Percentiles rank a stretch among this genome's conserved stretches.
Evolutionary conservation across 2,888 invertebrate genomes (phyloP).

Genomic region (Holacanthella duospinosa): DNA sequence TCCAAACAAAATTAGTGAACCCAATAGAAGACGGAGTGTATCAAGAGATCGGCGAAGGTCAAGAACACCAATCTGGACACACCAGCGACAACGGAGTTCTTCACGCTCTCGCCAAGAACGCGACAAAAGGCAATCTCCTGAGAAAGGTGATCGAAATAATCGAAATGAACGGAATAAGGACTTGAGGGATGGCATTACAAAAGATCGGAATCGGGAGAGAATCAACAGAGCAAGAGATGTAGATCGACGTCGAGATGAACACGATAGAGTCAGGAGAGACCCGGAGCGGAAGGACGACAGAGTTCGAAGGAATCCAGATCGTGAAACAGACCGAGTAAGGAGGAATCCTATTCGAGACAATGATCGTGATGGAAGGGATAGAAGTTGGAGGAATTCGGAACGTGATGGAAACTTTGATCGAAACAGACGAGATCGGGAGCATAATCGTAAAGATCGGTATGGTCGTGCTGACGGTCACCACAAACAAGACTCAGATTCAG

Average conservation of each 20-base stretch:
- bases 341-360: constrained; percentile 11
- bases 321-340: constrained; percentile 14
- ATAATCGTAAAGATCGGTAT: constrained; percentile 8
- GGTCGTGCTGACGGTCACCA: constrained; percentile 6
- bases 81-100: neutral
- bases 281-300: constrained; percentile 40
- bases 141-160: neutral
- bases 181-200: neutral
- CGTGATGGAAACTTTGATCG: constrained; percentile 40
- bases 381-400: constrained; percentile 17
- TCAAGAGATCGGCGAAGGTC: neutral
- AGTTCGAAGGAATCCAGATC: constrained; percentile 4
- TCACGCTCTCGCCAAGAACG: neutral
- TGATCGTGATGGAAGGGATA: constrained; percentile 40
- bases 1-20: neutral
- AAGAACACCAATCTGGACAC: neutral
- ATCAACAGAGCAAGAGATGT: constrained; percentile 7
- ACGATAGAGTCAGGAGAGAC: constrained; percentile 8
- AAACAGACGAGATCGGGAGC: constrained; percentile 37
- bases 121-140: neutral
- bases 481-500: constrained; percentile 16
- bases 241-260: constrained; percentile 10
- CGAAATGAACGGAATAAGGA: neutral
- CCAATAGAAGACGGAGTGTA: neutral
- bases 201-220: constrained; percentile 11